Base-by-base conservation (phyloP, 1,140 invertebrate genomes). In the Ceratina calcarata region DNA sequence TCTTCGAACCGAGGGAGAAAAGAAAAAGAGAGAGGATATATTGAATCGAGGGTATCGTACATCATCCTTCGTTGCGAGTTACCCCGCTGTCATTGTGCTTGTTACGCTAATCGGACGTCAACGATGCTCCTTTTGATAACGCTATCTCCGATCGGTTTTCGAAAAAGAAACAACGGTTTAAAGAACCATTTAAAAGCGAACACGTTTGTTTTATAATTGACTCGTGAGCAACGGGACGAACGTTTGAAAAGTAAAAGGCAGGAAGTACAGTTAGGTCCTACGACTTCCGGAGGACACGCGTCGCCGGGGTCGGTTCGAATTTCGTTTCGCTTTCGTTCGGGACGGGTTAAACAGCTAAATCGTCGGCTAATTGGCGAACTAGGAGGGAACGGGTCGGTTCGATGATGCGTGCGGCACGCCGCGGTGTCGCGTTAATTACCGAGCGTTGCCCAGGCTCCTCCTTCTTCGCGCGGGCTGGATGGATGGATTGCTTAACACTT, bases 401-500 rank as follows among this genome's bases (percentile, higher is more conserved):
- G 79, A 81, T 81, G 84, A 51, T 79, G 83, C 83, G 68, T 68
- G 72, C 22, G 12, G 6, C 15, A 7, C 27, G 45, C 67, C 24
- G 73, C 68, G 24, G 82, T 75, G 80, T 86, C 80, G 76, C 85
- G 83, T 87, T 87, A 87, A 87, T 87, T 87, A 79, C 74, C 75
- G 58, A 77, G 80, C 69, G 82, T 86, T 81, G 75, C 67, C 60
- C 80, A 71, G 62, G 83, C 82, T 80, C 82, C 80, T 83, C 86
- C 86, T 70, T 70, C 80, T 13, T 22, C 20, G 78, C 76, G 53
- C 71, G 81, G 20, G 83, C 53, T 86, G 81, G 86, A 90, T 84
- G 87, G 86, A 88, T 89, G 83, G 86, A 89, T 91, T 90, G 83
- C 85, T 89, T 76, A 86, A 90, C 82, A 87, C 87, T 90, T 85